phyloP scores from a whole-genome alignment of 2,797 vertebrate species.

The Lemur catta region DNA sequence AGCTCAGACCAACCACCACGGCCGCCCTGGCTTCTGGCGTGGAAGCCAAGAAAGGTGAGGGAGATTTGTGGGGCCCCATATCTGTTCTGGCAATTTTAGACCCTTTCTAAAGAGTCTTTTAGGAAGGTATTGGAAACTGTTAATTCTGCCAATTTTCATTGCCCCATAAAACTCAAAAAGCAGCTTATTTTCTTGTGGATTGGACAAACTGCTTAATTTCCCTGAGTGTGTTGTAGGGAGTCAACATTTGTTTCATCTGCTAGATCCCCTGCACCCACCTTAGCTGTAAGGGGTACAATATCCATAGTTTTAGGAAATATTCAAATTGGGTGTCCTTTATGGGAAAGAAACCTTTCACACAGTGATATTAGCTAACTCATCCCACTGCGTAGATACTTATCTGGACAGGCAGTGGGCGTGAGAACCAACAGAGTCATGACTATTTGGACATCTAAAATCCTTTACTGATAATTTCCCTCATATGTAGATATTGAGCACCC shows the following conservation, averaged over 20 bases:
- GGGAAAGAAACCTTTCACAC: neutral
- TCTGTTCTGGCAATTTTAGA: neutral
- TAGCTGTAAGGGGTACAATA: neutral
- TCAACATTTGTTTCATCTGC: neutral
- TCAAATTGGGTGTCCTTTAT: neutral
- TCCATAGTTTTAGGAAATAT: neutral
- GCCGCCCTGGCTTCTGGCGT: slow-evolving; percentile 86
- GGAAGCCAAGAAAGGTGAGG: slow-evolving; percentile 92
- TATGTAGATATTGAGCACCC: neutral
- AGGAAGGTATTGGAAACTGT: neutral
- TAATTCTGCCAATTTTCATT: neutral
- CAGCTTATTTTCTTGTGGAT: neutral
- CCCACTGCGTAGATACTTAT: rapidly evolving
- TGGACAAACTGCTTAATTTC: neutral
- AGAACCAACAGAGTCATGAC: neutral
- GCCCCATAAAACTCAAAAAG: neutral
- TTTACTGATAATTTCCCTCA: neutral
- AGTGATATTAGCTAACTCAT: neutral
- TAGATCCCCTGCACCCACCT: neutral
- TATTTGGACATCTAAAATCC: neutral
- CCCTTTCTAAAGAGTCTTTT: neutral
- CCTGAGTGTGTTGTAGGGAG: neutral
- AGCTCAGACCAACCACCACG: slow-evolving; percentile 90
- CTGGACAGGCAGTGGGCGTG: neutral
- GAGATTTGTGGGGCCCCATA: neutral